Base-by-base conservation (phyloP, 2,888 invertebrate genomes). In the Perizoma affinitatum region DNA sequence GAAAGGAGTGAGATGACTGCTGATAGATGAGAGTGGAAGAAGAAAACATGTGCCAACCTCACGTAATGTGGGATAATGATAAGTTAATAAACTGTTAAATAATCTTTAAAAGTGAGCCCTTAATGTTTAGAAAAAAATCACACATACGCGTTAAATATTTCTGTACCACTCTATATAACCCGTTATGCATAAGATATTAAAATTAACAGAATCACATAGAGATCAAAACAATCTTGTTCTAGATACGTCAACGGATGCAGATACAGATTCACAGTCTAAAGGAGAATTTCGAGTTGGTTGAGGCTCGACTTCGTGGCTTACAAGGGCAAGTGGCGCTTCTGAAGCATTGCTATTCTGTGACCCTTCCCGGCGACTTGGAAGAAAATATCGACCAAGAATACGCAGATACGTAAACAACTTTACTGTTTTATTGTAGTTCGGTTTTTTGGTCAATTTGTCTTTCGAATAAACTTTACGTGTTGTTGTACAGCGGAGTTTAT, bases 231-330 rank as follows among this genome's bases (percentile, higher is more conserved):
- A 42, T 42, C 0, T 49, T 66, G 57, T 70, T 72, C 53, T 75
- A 94, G 94, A 94, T 95, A 45, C 92, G 95, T 54, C 95, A 95
- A 76, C 94, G 94, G 65, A 95, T 95, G 94, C 95, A 95, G 72
- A 88, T 94, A 11, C 95, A 95, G 76, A 93, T 95, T 49, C 94
- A 93, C 63, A 94, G 93, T 72, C 80, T 95, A 61, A 95, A 94
- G 73, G 95, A 95, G 72, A 95, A 94, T 68, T 95, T 95, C 68
- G 94, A 95, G 58, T 90, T 95, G 73, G 95, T 94, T 0, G 95
- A 95, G 71, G 93, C 94, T 69, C 86, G 95, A 33, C 93, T 95
- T 9, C 92, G 93, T 40, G 92, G 93, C 10, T 83, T 95, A 9
- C 95, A 95, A 73, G 94, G 93, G 6, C 95, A 95, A 63, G 94